phyloP scores from a whole-genome alignment of 2,888 invertebrate genomes.

The Orthosia gracilis region DNA sequence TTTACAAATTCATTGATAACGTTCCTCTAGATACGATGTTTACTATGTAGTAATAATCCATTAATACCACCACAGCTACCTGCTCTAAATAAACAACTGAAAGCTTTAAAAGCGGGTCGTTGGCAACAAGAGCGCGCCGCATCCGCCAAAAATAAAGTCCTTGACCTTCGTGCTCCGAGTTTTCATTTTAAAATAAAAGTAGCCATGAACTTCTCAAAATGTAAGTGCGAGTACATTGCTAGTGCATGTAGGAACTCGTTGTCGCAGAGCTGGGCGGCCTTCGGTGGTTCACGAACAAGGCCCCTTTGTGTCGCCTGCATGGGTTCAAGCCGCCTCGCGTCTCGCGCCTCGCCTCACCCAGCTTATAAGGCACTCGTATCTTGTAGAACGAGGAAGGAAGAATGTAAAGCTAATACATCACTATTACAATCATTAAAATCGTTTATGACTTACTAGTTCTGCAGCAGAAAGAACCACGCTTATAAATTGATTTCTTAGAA shows the following conservation, averaged over 20 bases:
- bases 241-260: conserved; percentile 82
- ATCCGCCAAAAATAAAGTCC: conserved; percentile 88
- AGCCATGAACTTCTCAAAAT: conserved; percentile 87
- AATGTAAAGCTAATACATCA: conserved; percentile 56
- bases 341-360: conserved; percentile 41
- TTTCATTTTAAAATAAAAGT: conserved; percentile 87
- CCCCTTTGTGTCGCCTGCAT: conserved; percentile 81
- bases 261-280: conserved; percentile 83
- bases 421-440: conserved; percentile 50
- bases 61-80: conserved; percentile 72
- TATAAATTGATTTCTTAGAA: conserved; percentile 39
- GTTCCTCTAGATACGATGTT: conserved; percentile 70
- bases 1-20: conserved; percentile 66
- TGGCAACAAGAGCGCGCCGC: conserved; percentile 81
- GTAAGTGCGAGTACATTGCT: conserved; percentile 80
- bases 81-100: conserved; percentile 74
- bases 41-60: conserved; percentile 74
- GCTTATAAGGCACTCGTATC: conserved; percentile 51
- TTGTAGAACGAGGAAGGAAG: conserved; percentile 67
- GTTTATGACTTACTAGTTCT: conserved; percentile 33
- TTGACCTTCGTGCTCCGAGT: conserved; percentile 86
- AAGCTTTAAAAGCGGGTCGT: conserved; percentile 77
- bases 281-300: conserved; percentile 90
- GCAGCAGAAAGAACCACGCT: conserved; percentile 42
- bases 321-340: conserved; percentile 63